phyloP scores from a whole-genome alignment of 2,113 vertebrate species.

The Tragulus kanchil region DNA sequence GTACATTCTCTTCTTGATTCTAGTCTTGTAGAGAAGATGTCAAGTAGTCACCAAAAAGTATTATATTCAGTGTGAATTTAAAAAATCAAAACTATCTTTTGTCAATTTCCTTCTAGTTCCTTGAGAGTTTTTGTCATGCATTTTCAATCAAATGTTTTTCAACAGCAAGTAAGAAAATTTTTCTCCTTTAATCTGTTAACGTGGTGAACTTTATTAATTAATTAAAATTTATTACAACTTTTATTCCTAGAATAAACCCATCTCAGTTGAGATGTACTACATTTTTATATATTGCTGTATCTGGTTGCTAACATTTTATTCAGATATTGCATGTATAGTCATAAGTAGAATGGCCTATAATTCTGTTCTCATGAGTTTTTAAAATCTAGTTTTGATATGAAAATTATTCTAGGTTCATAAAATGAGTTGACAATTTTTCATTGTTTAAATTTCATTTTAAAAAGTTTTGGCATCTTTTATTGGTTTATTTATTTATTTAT shows the following conservation, averaged over 20 bases:
- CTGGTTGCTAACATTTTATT: neutral
- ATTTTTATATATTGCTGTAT: neutral
- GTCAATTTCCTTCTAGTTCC: slow-evolving; percentile 32
- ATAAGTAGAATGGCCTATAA: neutral
- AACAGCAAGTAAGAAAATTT: neutral
- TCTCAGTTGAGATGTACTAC: neutral
- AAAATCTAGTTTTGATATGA: neutral
- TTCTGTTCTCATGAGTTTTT: neutral
- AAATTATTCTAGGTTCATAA: neutral
- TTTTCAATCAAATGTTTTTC: slow-evolving; percentile 23
- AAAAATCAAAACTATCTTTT: neutral
- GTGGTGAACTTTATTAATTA: slow-evolving; percentile 29
- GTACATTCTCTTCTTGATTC: neutral
- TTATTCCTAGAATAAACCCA: neutral
- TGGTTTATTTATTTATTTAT: too few species aligned
- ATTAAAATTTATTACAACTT: neutral
- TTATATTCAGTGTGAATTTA: neutral
- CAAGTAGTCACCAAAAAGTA: neutral
- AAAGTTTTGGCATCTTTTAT: neutral
- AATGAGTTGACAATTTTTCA: neutral
- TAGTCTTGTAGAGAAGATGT: neutral
- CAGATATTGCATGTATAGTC: neutral
- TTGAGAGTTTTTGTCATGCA: neutral
- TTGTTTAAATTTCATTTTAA: neutral
- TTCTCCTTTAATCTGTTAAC: slow-evolving; percentile 10